Conservation (phyloP, 1,140 invertebrate species). For the Latrodectus geometricus region DNA sequence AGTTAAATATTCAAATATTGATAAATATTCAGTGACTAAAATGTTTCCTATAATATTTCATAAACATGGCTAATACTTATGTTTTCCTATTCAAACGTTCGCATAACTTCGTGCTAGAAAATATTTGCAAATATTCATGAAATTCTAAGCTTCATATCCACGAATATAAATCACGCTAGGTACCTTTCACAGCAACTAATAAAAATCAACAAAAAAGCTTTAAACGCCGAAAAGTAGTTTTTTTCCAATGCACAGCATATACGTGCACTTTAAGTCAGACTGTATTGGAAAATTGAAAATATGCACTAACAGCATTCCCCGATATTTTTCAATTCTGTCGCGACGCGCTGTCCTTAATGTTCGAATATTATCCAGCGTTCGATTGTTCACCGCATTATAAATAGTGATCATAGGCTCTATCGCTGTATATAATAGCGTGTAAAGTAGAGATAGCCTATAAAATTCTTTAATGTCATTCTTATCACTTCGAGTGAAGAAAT, state of each 20-base stretch:
- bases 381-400: constrained; percentile 17
- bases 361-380: constrained; percentile 1
- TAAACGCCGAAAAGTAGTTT: neutral
- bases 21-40: no score
- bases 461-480: constrained; percentile 58
- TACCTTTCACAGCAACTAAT: neutral
- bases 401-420: constrained; percentile 44
- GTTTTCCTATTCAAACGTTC: no score
- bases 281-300: constrained; percentile 24
- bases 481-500: constrained; percentile 54
- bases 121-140: no score
- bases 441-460: constrained; percentile 35
- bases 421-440: constrained; percentile 23
- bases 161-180: neutral
- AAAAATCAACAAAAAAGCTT: neutral
- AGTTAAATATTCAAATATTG: no score
- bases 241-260: neutral
- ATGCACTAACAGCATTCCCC: neutral
- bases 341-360: neutral
- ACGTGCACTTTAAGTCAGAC: constrained; percentile 35
- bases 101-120: no score
- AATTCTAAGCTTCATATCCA: no score
- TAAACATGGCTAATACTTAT: no score
- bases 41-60: no score
- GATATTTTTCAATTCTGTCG: constrained; percentile 17